These are phyloP conservation scores for Tachuris rubrigastra DNA, from an alignment of 2,113 vertebrate species.

Conservation along the genomic window DNA sequence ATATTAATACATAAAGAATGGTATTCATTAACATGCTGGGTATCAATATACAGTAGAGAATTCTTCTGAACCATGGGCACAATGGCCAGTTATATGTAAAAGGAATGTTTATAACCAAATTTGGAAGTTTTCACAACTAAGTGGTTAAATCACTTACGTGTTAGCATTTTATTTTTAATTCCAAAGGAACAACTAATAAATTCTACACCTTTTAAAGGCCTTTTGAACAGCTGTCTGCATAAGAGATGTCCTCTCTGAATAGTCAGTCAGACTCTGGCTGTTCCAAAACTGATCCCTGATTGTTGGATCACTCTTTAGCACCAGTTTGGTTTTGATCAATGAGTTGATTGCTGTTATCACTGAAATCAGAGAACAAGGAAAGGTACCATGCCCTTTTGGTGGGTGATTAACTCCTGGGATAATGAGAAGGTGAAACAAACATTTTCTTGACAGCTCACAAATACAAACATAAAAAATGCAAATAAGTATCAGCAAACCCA, in stretches of 20 bases:
- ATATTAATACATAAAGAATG: slow-evolving; percentile 25
- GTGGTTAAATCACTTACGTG: neutral
- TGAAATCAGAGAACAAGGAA: neutral
- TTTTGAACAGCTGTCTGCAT: neutral
- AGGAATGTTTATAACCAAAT: neutral
- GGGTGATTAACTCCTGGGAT: neutral
- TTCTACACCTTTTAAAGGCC: neutral
- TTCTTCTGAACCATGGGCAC: neutral
- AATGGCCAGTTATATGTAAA: neutral
- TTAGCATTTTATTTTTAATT: neutral
- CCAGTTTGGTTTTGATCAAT: neutral
- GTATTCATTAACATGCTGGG: neutral
- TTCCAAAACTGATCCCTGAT: neutral
- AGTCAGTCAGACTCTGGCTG: neutral
- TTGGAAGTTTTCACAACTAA: neutral
- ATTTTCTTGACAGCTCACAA: neutral
- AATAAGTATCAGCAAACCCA: neutral
- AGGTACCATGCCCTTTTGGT: neutral
- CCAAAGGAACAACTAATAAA: neutral
- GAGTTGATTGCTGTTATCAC: neutral
- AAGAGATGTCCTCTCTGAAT: neutral
- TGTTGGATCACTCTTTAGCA: neutral
- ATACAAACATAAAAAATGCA: neutral
- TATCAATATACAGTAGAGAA: neutral
- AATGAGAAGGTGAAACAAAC: neutral